Evolutionary conservation across 2,113 vertebrate genomes (phyloP), one percentile per base, ranked within the genome.

Genomic region (Prunella fulvescens): DNA sequence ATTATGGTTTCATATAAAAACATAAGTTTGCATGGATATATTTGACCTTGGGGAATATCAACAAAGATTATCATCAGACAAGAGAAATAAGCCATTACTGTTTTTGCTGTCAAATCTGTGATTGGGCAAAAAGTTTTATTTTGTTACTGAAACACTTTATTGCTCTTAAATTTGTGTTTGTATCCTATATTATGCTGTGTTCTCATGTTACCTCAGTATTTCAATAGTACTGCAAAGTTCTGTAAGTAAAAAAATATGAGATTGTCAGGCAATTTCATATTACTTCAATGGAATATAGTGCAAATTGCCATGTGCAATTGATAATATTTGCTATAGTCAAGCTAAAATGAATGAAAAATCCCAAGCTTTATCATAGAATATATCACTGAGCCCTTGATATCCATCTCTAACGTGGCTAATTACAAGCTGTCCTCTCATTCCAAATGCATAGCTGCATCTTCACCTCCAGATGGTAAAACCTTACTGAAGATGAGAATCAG

Each of bases 121-220:
- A 35, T 78, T 60, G 17, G 37, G 12, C 4, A 33, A 62, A 29
- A 77, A 81, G 51, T 65, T 83, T 92, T 25, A 45, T 77, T 92
- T 91, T 81, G 8, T 70, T 83, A 77, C 25, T 81, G 60, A 93
- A 90, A 62, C 17, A 50, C 88, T 82, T 83, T 80, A 70, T 77
- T 93, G 33, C 44, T 91, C 50, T 56, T 70, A 44, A 42, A 77
- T 81, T 92, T 64, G 0, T 85, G 48, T 72, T 85, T 42, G 7
- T 51, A 20, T 78, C 22, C 26, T 70, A 20, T 40, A 45, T 61
- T 91, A 42, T 11, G 20, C 29, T 35, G 7, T 19, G 20, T 62
- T 86, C 24, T 88, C 31, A 18, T 29, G 14, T 86, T 90, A 33
- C 24, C 19, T 90, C 42, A 35, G n/a, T 82, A 53, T 93, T 93